Evolutionary conservation across 2,113 vertebrate species (phyloP).

Genomic region (Charina bottae): DNA sequence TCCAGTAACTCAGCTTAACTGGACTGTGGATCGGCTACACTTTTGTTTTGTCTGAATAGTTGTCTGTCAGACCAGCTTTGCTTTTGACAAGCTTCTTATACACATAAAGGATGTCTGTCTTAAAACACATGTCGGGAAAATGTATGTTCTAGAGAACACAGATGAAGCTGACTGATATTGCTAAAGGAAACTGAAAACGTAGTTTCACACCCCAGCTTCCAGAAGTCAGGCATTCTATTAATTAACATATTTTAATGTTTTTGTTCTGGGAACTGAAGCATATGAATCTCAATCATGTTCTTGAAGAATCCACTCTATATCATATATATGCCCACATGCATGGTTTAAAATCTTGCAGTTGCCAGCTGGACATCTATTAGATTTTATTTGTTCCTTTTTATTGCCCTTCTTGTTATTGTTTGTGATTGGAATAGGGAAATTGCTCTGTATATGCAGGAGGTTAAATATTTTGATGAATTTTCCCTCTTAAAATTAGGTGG

Average conservation of each 20-base stretch:
- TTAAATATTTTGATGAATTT: slow-evolving; percentile 9
- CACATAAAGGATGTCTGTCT: background rate
- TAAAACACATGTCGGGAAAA: background rate
- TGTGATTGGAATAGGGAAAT: background rate
- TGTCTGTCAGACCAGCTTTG: background rate
- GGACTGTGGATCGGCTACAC: background rate
- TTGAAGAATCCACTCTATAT: background rate
- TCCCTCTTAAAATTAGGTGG: background rate
- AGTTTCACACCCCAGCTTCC: background rate
- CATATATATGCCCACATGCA: background rate
- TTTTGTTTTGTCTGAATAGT: background rate
- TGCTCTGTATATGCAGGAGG: background rate
- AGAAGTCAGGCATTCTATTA: background rate
- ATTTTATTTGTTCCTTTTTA: slow-evolving; percentile 10
- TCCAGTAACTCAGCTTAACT: background rate
- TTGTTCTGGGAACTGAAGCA: background rate
- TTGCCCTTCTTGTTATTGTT: background rate
- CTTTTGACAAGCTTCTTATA: background rate
- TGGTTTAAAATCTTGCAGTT: accelerated
- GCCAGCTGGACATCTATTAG: background rate
- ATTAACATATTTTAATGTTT: background rate
- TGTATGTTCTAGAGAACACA: background rate
- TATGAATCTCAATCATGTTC: slow-evolving; percentile 4
- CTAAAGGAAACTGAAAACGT: background rate
- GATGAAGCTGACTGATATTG: background rate